These are phyloP conservation scores for Enteromius radiatus DNA, from an alignment of 2,797 vertebrate species.

Conservation along the genomic window DNA sequence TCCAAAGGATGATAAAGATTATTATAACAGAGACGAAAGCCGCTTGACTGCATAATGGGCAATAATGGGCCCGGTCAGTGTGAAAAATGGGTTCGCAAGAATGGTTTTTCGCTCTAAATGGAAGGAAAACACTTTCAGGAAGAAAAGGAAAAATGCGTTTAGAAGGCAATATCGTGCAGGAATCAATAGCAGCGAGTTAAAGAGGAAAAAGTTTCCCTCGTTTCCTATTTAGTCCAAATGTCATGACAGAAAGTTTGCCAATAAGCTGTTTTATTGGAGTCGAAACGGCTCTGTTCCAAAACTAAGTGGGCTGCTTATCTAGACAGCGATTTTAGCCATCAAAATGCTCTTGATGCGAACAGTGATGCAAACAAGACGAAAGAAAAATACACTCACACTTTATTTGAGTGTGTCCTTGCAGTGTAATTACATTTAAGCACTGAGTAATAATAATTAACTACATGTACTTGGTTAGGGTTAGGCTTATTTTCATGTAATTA, in stretches of 20 bases:
- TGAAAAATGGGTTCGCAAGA: slow-evolving; percentile 42
- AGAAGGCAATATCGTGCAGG: neutral
- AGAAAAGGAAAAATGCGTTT: slow-evolving; percentile 31
- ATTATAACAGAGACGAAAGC: slow-evolving; percentile 38
- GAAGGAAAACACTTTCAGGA: slow-evolving; percentile 10
- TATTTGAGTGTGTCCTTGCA: neutral
- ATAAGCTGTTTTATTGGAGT: neutral
- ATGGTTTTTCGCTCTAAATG: neutral
- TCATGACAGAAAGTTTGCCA: neutral
- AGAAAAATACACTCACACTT: neutral
- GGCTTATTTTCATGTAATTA: neutral
- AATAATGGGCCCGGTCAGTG: slow-evolving; percentile 26
- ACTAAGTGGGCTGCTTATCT: slow-evolving; percentile 4
- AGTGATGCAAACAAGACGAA: neutral
- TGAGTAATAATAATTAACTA: neutral
- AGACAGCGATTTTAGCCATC: neutral
- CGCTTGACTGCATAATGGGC: slow-evolving; percentile 39
- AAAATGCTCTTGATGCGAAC: neutral
- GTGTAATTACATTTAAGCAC: neutral
- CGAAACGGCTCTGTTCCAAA: neutral
- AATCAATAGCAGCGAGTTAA: slow-evolving; percentile 14
- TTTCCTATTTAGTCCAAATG: slow-evolving; percentile 5
- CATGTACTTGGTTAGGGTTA: neutral
- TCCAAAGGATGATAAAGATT: slow-evolving; percentile 43
- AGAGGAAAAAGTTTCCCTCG: neutral